Base-by-base conservation (phyloP, 2,888 invertebrate species). In the Gasteruption jaculator region DNA sequence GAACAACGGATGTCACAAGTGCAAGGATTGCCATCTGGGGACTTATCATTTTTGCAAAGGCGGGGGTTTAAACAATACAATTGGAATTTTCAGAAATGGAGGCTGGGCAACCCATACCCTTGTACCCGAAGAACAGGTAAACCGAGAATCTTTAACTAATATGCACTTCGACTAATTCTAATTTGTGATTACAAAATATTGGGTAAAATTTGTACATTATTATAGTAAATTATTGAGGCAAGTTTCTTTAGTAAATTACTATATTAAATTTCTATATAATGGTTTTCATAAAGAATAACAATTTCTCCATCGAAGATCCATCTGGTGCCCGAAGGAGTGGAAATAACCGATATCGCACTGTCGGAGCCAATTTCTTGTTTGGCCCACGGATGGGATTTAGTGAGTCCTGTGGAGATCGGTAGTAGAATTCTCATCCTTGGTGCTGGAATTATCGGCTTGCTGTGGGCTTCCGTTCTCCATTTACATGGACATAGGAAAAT, bases 321-420 rank as follows among this genome's bases (percentile, higher is more conserved):
- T 26, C 6, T 42, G 1, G 16, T 70, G 20, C 61, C 69, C 3
- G 60, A 67, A n/a, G 62, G 46, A 3, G 43, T 64, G 1, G 58
- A 63, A 8, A 54, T 71, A 51, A 12, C 50, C 1, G 56, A 71
- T 78, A 85, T 78, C 33, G 83, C 77, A 10, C 71, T 86, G 1
- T 76, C 78, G 30, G 85, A 86, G 60, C 85, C 86, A 0, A 71
- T 83, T 33, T 84, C 85, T 0, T 86, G 85, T 54, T 72, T 86
- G 2, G 75, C 81, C 0, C 85, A 85, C 50, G 85, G 83, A 0
- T 82, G 78, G 73, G 80, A 85, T 52, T 74, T 76, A 35, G 76
- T 82, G 2, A 72, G 75, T 10, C 81, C 83, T 0, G 65, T 85
- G 4, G 58, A 74, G 1, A 73, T 85, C 1, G 83, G 84, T 1